Conservation (phyloP, 2,888 invertebrate genomes). For the Syrista parreyssii region DNA sequence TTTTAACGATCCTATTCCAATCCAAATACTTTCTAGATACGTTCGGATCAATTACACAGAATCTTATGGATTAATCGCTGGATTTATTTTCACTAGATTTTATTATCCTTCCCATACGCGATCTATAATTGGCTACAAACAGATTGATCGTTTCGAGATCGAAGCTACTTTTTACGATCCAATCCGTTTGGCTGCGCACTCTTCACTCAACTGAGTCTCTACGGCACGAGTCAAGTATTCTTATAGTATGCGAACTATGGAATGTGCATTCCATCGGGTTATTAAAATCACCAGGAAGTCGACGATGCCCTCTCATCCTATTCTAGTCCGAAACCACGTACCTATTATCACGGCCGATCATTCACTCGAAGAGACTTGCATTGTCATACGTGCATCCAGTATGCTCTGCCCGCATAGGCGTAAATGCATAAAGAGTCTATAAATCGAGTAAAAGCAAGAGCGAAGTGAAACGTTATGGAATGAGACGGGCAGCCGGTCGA, state of each 20-base stretch:
- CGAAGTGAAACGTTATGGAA: neutral
- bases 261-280: neutral
- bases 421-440: neutral
- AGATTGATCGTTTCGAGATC: neutral
- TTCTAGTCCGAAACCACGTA: neutral
- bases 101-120: neutral
- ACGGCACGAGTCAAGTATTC: neutral
- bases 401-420: neutral
- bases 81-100: neutral
- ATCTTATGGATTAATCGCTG: neutral
- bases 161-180: neutral
- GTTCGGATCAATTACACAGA: neutral
- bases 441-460: neutral
- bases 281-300: neutral
- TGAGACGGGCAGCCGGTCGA: conserved; percentile 30
- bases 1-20: neutral
- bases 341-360: neutral
- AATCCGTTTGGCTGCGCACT: neutral
- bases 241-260: neutral
- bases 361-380: neutral
- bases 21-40: neutral
- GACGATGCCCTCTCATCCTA: neutral
- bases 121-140: neutral
- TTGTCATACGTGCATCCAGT: neutral
- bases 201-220: neutral